Evolutionary conservation across 1,140 invertebrate species (phyloP), one percentile per base, ranked within the genome.

Genomic region (Phenacoccus solenopsis): DNA sequence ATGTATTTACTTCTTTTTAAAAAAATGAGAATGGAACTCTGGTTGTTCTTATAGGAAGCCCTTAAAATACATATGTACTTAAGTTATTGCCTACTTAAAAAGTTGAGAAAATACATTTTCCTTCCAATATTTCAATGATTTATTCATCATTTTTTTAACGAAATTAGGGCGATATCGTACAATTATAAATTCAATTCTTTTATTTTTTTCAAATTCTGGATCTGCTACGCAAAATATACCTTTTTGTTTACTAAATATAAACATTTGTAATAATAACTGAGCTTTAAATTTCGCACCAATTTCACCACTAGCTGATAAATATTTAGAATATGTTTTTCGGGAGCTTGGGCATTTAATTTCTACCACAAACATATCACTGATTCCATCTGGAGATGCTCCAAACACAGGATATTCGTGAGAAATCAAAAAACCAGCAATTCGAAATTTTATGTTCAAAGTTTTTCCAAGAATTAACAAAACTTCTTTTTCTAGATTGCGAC

Each of bases 231-330:
- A 77, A 72, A 77, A 78, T 49, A 72, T 75, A 61, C 75, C 79
- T 64, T 79, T 79, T 30, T 73, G 75, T 0, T 79, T 78, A 32
- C 77, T 77, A 7, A 74, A 76, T 25, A 80, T 70, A 49, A 77
- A 78, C 80, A 82, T 82, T 75, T 82, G 81, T n/a, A 81, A 73
- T 71, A 81, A 80, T 25, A 82, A 79, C 73, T 82, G 80, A 10
- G 79, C 80, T 73, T 78, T 77, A 64, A 78, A 80, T 70, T 80
- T 82, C 0, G 75, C 75, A 1, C 73, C 74, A 22, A 81, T 77
- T 22, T 78, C 75, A 3, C 77, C 71, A 25, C 56, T 27, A 27
- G 74, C 74, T 5, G 30, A 32, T 10, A 79, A 72, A 72, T 80
- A 81, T 35, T 77, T 77, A 59, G 76, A 75, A 38, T 80, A 75